Percentiles rank a stretch among this genome's conserved stretches.
Conservation (phyloP, 2,113 vertebrate genomes). For the Lathamus discolor region DNA sequence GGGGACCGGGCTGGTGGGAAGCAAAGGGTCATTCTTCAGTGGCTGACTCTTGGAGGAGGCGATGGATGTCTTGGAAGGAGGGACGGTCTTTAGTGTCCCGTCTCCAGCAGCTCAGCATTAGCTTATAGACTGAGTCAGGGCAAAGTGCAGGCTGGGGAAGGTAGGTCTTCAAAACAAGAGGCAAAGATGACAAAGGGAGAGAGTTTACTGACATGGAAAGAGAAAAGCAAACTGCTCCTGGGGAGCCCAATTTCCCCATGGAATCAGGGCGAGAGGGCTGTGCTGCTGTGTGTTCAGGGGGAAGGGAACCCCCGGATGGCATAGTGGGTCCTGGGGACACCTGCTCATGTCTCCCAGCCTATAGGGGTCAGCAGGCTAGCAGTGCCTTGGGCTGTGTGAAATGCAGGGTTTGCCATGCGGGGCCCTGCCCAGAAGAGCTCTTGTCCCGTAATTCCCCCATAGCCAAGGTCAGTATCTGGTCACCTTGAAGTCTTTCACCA, state of each 20-base stretch:
- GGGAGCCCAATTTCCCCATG: background rate
- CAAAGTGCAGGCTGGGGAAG: constrained; percentile 89
- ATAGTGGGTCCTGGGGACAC: background rate
- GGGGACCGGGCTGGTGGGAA: background rate
- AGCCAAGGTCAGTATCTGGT: background rate
- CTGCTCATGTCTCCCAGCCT: background rate
- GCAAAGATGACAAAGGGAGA: background rate
- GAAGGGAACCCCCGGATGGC: background rate
- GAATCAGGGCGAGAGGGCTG: accelerated
- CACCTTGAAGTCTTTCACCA: background rate
- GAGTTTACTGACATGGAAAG: background rate
- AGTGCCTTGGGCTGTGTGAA: background rate
- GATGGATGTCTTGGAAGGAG: constrained; percentile 91
- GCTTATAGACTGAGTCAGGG: constrained; percentile 86
- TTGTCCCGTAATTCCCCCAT: background rate
- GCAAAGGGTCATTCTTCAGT: constrained; percentile 67
- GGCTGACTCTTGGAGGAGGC: constrained; percentile 77
- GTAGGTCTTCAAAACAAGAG: constrained; percentile 80
- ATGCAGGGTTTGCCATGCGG: accelerated
- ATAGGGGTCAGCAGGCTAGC: background rate
- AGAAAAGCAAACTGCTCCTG: background rate
- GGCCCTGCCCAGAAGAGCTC: background rate
- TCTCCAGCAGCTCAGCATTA: constrained; percentile 96
- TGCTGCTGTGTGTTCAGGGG: background rate
- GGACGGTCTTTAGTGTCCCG: constrained; percentile 93